Evolutionary conservation across 1,140 invertebrate species (phyloP).

Genomic region (Habropoda laboriosa): DNA sequence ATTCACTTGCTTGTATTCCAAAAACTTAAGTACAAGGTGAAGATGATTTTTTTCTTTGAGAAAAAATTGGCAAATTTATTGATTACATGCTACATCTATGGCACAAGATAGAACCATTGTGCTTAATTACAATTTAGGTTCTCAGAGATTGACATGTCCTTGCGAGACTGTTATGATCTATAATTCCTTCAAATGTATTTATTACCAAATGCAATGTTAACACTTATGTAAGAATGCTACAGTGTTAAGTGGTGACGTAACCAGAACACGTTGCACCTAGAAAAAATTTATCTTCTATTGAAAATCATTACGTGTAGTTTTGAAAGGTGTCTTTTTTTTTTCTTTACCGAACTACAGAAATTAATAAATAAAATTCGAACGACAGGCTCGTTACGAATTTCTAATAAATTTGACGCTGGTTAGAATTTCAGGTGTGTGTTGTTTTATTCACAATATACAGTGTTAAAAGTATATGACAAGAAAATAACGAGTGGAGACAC

Average conservation of each 20-base stretch:
- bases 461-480: too few relatives aligned
- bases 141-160: background rate
- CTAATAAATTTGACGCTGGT: too few relatives aligned
- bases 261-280: background rate
- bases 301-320: background rate
- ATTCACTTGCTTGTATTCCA: background rate
- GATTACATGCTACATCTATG: background rate
- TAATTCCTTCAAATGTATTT: background rate
- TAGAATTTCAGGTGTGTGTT: too few relatives aligned
- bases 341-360: background rate
- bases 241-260: conserved; percentile 11
- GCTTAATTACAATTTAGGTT: background rate
- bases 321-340: background rate
- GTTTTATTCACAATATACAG: too few relatives aligned
- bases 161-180: background rate
- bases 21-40: background rate
- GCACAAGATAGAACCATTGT: background rate
- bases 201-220: background rate
- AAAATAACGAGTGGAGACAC: background rate
- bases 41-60: background rate
- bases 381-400: too few relatives aligned
- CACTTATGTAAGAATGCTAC: background rate
- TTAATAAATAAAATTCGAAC: background rate
- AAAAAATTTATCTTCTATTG: background rate
- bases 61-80: background rate